Evolutionary conservation across 2,797 vertebrate genomes (phyloP).

Genomic region (Pantherophis vulpinus): DNA sequence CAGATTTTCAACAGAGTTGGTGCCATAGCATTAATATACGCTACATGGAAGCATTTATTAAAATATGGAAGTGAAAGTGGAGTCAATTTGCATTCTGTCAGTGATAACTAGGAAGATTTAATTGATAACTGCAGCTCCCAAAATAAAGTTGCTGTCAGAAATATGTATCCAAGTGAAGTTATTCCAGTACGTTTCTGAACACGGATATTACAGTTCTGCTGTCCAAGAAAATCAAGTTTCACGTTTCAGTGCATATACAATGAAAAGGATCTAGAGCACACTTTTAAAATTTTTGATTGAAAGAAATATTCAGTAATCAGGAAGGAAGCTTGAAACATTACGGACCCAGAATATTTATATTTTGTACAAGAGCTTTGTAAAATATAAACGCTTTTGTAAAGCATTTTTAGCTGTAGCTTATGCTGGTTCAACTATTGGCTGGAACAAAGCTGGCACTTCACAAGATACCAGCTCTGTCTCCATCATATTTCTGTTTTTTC

Average conservation of each 20-base stretch:
- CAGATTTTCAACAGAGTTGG: background rate
- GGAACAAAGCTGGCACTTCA: conserved; percentile 8
- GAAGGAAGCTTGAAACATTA: background rate
- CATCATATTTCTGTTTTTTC: conserved; percentile 16
- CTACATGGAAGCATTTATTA: background rate
- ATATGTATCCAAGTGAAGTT: background rate
- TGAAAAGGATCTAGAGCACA: background rate
- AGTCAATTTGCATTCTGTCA: background rate
- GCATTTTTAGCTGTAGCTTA: background rate
- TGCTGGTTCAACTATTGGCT: background rate
- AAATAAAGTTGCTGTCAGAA: background rate
- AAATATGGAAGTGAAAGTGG: background rate
- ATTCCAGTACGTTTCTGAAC: background rate
- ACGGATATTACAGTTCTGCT: background rate
- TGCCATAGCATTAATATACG: background rate
- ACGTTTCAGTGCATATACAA: background rate
- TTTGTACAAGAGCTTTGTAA: background rate
- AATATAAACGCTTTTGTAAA: background rate
- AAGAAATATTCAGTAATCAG: background rate
- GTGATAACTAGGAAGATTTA: background rate
- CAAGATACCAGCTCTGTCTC: conserved; percentile 16
- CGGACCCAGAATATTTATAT: background rate
- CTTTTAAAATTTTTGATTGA: background rate
- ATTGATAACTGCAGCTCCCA: background rate
- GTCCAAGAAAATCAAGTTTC: background rate